A percentile compares a stretch with the other conserved stretches of the same genome.
phyloP scores from a whole-genome alignment of 53 echinoderm and acorn worm genomes.

The Apostichopus leukothele region DNA sequence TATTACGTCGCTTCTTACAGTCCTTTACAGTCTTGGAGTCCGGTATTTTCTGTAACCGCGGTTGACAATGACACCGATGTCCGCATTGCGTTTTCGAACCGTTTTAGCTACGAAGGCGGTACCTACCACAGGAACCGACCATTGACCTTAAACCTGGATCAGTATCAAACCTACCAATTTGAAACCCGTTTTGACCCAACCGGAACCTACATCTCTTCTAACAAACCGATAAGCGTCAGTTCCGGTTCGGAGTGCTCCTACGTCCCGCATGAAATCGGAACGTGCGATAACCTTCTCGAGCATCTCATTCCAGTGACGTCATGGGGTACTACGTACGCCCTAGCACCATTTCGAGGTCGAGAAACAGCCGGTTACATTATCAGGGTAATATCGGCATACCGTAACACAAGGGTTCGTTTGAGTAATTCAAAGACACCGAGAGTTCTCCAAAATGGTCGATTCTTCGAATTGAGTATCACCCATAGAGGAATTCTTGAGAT shows the following conservation, averaged over 20 bases:
- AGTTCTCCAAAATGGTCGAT: slow-evolving; percentile 53
- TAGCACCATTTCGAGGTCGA: slow-evolving; percentile 85
- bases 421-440: neutral
- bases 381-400: slow-evolving; percentile 78
- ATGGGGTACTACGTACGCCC: slow-evolving; percentile 85
- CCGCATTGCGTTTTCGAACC: slow-evolving; percentile 53
- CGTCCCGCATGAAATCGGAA: slow-evolving; percentile 69
- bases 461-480: slow-evolving; percentile 66
- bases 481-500: slow-evolving; percentile 59
- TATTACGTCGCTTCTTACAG: slow-evolving; percentile 92
- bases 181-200: slow-evolving; percentile 85
- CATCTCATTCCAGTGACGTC: slow-evolving; percentile 83
- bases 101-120: slow-evolving; percentile 60
- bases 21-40: slow-evolving; percentile 74
- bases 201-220: slow-evolving; percentile 74
- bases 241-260: slow-evolving; percentile 86
- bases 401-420: slow-evolving; percentile 70
- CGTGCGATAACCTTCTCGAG: slow-evolving; percentile 91
- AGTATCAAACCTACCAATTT: slow-evolving; percentile 85
- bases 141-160: slow-evolving; percentile 60
- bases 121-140: slow-evolving; percentile 66
- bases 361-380: slow-evolving; percentile 81
- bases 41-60: slow-evolving; percentile 74
- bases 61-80: slow-evolving; percentile 67
- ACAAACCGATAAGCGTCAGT: slow-evolving; percentile 77